phyloP scores from a whole-genome alignment of 2,888 invertebrate species.

The Ceriagrion tenellum region DNA sequence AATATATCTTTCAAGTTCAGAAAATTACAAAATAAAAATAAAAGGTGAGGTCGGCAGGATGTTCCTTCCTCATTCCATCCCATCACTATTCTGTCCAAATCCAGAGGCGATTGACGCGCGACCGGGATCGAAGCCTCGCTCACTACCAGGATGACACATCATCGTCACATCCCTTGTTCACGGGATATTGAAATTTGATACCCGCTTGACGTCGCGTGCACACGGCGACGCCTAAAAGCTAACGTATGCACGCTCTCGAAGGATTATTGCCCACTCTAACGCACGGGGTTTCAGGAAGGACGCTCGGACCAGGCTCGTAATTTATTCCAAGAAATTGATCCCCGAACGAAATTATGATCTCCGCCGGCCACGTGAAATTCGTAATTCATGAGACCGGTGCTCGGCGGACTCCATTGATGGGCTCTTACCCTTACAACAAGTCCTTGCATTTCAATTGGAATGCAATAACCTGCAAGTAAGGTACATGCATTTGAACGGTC shows the following conservation, averaged over 20 bases:
- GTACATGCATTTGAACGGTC: not conserved
- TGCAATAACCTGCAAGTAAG: not conserved
- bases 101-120: not conserved
- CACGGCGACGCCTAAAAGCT: not conserved
- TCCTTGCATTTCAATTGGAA: not conserved
- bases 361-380: not conserved
- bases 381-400: not conserved
- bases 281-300: not conserved
- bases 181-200: slow-evolving; percentile 32
- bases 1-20: no score
- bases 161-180: not conserved
- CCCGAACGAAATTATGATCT: not conserved
- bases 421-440: not conserved
- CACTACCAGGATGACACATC: not conserved
- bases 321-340: slow-evolving; percentile 21
- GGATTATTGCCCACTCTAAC: not conserved
- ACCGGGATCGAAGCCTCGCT: not conserved
- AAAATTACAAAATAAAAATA: not conserved
- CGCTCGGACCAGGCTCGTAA: not conserved
- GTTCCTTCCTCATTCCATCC: not conserved
- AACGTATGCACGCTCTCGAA: slow-evolving; percentile 1
- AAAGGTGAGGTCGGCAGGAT: not conserved
- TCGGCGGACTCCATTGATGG: not conserved
- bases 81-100: not conserved
- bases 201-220: not conserved